These are phyloP conservation scores for Drosophila cracens DNA, from an alignment of 2,888 invertebrate genomes.

Conservation along the genomic window DNA sequence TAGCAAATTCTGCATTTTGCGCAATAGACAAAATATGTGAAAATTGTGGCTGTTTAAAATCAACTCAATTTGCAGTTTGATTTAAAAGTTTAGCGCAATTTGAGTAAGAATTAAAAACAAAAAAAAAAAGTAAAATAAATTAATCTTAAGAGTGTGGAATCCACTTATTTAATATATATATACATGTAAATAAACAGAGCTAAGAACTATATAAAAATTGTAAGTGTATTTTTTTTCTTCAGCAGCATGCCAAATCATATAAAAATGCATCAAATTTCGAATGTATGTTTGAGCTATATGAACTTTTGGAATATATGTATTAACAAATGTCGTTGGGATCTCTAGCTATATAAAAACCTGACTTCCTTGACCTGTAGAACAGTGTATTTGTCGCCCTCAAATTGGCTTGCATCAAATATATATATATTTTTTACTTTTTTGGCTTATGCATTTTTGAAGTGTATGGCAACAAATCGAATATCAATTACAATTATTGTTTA, in stretches of 20 bases:
- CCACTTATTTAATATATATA: conserved; percentile 1
- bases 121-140: background rate
- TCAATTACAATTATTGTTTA: conserved; percentile 26
- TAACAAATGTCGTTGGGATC: conserved; percentile 42
- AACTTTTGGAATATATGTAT: conserved; percentile 4
- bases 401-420: conserved; percentile 20
- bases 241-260: conserved; percentile 11
- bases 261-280: background rate
- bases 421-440: conserved; percentile 1
- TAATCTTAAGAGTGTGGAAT: conserved; percentile 1
- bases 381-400: conserved; percentile 15
- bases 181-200: conserved; percentile 12
- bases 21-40: background rate
- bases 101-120: conserved; percentile 1
- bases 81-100: background rate
- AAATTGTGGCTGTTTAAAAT: background rate
- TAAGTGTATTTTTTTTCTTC: conserved; percentile 7
- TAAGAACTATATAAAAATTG: conserved; percentile 16
- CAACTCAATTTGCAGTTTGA: background rate
- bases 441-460: conserved; percentile 15
- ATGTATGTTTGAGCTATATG: background rate
- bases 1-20: background rate
- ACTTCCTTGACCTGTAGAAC: conserved; percentile 7
- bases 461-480: conserved; percentile 47
- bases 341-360: conserved; percentile 22